Evolutionary conservation across 2,113 vertebrate genomes (phyloP).

Genomic region (Pteronura brasiliensis): DNA sequence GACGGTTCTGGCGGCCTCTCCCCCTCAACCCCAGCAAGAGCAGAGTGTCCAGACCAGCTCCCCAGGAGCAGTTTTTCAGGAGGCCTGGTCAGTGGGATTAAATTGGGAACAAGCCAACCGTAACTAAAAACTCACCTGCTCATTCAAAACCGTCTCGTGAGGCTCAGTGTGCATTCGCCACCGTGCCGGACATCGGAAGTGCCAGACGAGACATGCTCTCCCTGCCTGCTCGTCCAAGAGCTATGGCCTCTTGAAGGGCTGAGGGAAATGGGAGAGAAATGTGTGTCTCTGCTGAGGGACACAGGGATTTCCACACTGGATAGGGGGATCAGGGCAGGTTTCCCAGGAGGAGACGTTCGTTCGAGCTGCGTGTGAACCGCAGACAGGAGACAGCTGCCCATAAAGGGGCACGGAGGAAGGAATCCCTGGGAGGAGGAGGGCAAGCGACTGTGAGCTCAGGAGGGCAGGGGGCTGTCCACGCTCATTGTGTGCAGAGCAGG

Average conservation of each 20-base stretch:
- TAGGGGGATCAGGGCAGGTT: neutral
- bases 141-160: neutral
- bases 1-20: neutral
- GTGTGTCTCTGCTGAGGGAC: neutral
- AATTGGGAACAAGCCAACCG: neutral
- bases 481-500: neutral
- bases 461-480: rapidly evolving
- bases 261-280: neutral
- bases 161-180: rapidly evolving
- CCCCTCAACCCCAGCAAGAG: neutral
- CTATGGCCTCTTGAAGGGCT: too few relatives aligned
- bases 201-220: rapidly evolving
- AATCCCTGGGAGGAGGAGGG: too few relatives aligned
- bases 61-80: too few relatives aligned
- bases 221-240: neutral
- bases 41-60: neutral
- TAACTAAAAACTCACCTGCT: neutral
- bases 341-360: neutral
- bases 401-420: neutral
- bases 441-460: rapidly evolving
- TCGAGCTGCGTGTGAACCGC: too few relatives aligned
- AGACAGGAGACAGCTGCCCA: neutral
- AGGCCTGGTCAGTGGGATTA: neutral
- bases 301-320: neutral
- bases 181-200: neutral